Conservation (phyloP, 2,113 vertebrate species). For the Crotalus viridis region DNA sequence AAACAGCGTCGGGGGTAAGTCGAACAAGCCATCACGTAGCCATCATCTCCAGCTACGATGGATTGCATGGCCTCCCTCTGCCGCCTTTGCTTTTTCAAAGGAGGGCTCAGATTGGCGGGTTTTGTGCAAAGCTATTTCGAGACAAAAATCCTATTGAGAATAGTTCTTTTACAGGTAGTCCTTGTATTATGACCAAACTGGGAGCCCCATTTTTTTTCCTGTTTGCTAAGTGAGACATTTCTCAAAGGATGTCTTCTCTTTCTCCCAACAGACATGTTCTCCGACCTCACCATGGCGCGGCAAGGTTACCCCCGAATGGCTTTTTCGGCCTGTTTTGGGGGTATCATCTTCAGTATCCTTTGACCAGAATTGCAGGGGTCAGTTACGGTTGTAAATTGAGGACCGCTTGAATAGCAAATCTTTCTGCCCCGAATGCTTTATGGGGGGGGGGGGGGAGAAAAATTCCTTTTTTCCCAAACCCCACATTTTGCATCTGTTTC, state of each 20-base stretch:
- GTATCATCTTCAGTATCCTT: conserved; percentile 99
- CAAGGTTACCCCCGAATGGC: conserved; percentile 97
- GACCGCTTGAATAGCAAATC: not conserved
- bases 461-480: not conserved
- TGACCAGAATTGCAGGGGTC: not conserved
- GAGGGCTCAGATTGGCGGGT: no score
- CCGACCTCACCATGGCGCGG: conserved; percentile 90
- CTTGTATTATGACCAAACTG: no score
- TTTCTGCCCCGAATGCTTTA: not conserved
- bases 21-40: not conserved
- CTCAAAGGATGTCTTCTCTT: not conserved
- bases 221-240: no score
- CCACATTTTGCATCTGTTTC: not conserved
- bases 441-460: not conserved
- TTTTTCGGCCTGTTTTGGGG: conserved; percentile 94
- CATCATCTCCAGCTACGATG: no score
- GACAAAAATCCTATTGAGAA: no score
- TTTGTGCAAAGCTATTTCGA: no score
- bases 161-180: no score
- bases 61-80: no score
- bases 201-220: no score
- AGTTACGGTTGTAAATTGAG: no score
- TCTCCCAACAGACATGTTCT: conserved; percentile 82
- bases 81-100: no score
- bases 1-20: conserved; percentile 90